These are phyloP conservation scores for Lochmaea crataegi DNA, from an alignment of 2,888 invertebrate species.

Conservation along the genomic window DNA sequence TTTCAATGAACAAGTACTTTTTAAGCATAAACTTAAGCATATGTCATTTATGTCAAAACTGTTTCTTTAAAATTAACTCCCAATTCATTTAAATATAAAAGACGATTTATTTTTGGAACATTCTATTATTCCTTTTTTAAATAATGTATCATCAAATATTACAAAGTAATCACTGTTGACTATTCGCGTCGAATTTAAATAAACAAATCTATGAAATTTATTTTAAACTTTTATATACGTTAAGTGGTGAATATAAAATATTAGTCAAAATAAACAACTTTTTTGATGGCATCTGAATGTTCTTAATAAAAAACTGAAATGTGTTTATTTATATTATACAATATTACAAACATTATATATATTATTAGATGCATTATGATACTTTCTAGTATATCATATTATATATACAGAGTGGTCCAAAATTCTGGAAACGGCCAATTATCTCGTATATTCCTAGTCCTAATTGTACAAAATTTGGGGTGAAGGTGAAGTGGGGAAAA, in stretches of 20 bases:
- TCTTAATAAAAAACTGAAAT: neutral
- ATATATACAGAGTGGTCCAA: neutral
- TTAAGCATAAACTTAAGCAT: no score
- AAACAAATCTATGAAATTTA: neutral
- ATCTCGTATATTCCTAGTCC: no score
- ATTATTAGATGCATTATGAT: neutral
- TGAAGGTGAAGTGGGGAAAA: no score
- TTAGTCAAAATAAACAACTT: neutral
- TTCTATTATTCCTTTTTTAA: neutral
- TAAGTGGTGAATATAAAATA: neutral
- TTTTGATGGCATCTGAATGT: neutral
- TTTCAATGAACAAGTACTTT: no score
- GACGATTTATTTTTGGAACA: neutral
- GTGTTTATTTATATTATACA: neutral
- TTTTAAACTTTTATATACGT: neutral
- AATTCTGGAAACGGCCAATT: no score
- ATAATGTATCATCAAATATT: conserved; percentile 4
- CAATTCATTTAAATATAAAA: no score
- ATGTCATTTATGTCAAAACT: no score
- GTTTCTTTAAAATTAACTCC: no score
- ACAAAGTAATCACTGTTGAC: no score
- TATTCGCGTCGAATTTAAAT: neutral
- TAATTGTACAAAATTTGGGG: no score
- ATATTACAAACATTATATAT: neutral
- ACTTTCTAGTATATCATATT: neutral